Conservation (phyloP, 2,113 vertebrate genomes). For the Aplodontia rufa region DNA sequence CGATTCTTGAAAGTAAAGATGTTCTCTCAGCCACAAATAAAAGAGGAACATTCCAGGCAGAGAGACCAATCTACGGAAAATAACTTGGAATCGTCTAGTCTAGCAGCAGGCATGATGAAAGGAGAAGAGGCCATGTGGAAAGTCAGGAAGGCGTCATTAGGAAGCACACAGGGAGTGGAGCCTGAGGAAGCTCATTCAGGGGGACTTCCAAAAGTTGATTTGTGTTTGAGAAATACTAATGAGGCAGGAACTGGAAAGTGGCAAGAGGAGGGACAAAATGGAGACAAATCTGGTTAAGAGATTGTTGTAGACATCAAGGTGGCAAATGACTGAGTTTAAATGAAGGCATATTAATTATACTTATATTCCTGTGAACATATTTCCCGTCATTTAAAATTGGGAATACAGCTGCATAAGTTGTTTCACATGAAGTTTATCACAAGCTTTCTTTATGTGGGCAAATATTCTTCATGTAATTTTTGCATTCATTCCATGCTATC, state of each 20-base stretch:
- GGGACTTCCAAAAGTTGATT: not conserved
- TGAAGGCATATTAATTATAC: not conserved
- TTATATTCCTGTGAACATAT: not conserved
- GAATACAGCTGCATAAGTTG: not conserved
- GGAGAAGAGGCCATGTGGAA: not conserved
- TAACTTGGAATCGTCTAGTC: not conserved
- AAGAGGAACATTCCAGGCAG: not conserved
- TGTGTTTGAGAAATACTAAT: not conserved
- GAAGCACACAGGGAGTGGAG: not conserved
- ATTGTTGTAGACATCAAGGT: not conserved
- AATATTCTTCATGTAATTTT: not conserved
- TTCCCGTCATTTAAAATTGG: not conserved
- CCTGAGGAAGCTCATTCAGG: not conserved
- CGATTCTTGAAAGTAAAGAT: not conserved
- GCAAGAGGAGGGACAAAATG: not conserved
- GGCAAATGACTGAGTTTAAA: not conserved
- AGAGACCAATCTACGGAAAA: not conserved
- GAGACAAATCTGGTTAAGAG: not conserved
- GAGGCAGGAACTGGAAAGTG: not conserved
- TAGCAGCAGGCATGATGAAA: not conserved
- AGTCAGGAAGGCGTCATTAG: not conserved
- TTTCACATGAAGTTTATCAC: too few relatives aligned
- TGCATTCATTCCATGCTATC: not conserved
- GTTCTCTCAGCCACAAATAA: not conserved
- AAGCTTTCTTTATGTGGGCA: not conserved